Evolutionary conservation across 2,113 vertebrate genomes (phyloP), one percentile per base, ranked within the genome.

Genomic region (Miniopterus natalensis): DNA sequence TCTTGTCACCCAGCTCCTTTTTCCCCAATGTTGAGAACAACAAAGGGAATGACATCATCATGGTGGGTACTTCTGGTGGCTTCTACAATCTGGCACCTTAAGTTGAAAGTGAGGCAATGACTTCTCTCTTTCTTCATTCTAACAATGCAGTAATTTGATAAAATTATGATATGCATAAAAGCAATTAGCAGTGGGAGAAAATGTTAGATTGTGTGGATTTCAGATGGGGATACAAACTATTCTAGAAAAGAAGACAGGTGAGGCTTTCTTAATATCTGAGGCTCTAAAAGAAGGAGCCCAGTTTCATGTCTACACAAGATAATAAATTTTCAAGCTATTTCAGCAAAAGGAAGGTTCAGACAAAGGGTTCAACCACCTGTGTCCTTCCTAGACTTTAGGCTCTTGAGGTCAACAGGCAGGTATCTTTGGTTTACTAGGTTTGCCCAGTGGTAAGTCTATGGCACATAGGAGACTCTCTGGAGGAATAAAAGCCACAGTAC

Each of bases 261-360:
- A 31, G 1, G 15, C 40, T 88, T 85, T 78, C 29, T 90, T 45
- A 45, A 42, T 73, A 88, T 77, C 27, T 63, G 29, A 87, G 15
- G 20, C 5, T 92, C 53, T 85, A 73, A 83, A 65, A 78, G 42
- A 63, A 20, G 20, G 65, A 13, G 5, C 8, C 14, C 12, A 10
- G 51, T 73, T 57, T 80, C 29, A 31, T 55, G 11, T 55, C 27
- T 78, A 80, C 20, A 23, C 49, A 84, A 8, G 18, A 29, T 71
- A 86, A 94, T 45, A 27, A 21, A 70, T 21, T 89, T 84, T 94
- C 20, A 74, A 85, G 6, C 8, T 92, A 57, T 88, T 92, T 92
- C 90, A 29, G 31, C 61, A 75, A 89, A 73, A 84, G 11, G 75
- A 57, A 85, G 23, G 31, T 95, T 94, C 27, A 84, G 15, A 83